Conservation (phyloP, 2,797 vertebrate species). For the Peromyscus melanophrys region DNA sequence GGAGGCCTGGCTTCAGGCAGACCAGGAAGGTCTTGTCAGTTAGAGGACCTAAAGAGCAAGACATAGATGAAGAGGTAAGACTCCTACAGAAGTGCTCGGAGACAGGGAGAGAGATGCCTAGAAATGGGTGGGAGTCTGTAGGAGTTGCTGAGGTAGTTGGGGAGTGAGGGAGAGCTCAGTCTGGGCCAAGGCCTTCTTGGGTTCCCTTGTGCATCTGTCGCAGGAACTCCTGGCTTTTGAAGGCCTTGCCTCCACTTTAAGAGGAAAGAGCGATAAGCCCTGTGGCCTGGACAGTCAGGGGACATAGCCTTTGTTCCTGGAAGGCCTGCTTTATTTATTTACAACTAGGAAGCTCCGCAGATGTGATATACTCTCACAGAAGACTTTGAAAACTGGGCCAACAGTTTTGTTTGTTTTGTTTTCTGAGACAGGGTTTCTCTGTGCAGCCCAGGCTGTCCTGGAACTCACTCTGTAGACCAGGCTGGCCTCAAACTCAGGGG, state of each 20-base stretch:
- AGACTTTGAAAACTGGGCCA: neutral
- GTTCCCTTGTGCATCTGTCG: neutral
- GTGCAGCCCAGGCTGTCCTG: neutral
- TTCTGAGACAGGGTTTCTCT: neutral
- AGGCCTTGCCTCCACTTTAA: neutral
- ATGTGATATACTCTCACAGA: fast-evolving
- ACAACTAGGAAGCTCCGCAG: neutral
- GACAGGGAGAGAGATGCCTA: too few relatives aligned
- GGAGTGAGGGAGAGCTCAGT: too few relatives aligned
- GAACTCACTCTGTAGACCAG: neutral
- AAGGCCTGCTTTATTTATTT: neutral
- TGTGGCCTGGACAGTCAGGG: fast-evolving
- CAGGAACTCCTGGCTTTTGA: neutral
- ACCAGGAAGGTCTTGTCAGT: neutral
- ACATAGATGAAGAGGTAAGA: neutral
- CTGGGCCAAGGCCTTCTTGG: neutral
- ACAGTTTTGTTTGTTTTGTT: neutral
- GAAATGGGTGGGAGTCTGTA: neutral
- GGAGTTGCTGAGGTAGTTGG: neutral
- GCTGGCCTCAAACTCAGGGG: neutral
- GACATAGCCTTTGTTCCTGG: neutral
- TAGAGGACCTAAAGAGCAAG: neutral
- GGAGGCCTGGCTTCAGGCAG: neutral
- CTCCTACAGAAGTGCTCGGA: neutral
- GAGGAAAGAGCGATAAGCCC: neutral